A percentile compares a stretch with the other conserved stretches of the same genome.
Conservation (phyloP, 2,888 invertebrate species). For the Flabesymbios commensalis region DNA sequence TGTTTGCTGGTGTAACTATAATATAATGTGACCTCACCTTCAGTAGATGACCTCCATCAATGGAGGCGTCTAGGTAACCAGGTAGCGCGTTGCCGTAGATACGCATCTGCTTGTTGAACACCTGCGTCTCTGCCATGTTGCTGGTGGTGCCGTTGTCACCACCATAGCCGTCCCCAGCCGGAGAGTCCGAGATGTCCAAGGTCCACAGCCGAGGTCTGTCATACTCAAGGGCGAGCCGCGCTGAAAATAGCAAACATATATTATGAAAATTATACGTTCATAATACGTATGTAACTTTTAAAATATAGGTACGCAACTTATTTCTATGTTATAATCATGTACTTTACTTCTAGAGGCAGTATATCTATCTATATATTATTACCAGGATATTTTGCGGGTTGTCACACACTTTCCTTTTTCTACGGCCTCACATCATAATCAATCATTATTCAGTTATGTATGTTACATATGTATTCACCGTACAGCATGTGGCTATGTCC, state of each 20-base stretch:
- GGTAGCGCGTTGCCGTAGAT: constrained; percentile 54
- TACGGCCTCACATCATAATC: too few relatives aligned
- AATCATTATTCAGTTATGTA: too few relatives aligned
- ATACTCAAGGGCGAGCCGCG: constrained; percentile 44
- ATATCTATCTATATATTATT: too few relatives aligned
- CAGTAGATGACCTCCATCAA: constrained; percentile 53
- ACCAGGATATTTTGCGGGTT: too few relatives aligned
- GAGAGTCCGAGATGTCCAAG: constrained; percentile 52
- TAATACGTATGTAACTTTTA: not conserved
- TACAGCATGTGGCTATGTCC: too few relatives aligned
- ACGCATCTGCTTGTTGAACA: constrained; percentile 53
- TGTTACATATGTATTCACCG: too few relatives aligned
- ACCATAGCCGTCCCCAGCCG: constrained; percentile 52
- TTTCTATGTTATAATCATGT: too few relatives aligned
- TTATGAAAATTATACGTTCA: not conserved
- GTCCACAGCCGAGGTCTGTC: constrained; percentile 55
- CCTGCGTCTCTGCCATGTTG: constrained; percentile 56
- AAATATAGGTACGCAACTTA: too few relatives aligned
- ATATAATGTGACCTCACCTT: constrained; percentile 37
- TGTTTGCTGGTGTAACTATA: too few relatives aligned
- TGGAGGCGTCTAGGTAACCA: constrained; percentile 51
- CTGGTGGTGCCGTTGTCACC: constrained; percentile 43
- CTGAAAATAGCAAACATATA: constrained; percentile 25
- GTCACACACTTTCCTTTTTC: too few relatives aligned
- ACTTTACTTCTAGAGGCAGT: too few relatives aligned